phyloP scores from a whole-genome alignment of 2,113 vertebrate genomes.

The Scolopax mira region DNA sequence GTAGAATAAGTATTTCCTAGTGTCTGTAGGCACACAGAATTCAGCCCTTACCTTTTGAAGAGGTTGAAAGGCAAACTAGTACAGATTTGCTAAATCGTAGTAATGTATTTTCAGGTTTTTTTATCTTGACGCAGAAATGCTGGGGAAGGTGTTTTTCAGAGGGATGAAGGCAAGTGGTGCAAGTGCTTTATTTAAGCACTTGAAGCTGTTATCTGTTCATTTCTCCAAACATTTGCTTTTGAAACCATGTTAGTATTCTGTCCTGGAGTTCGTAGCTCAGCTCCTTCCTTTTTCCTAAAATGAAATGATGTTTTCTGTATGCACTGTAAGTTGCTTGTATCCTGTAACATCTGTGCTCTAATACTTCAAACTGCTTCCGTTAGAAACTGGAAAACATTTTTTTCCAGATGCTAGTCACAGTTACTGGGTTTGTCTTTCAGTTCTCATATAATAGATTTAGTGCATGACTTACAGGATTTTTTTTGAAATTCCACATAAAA shows the following conservation, averaged over 20 bases:
- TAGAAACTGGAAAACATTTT: neutral
- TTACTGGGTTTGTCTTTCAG: neutral
- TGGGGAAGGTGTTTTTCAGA: neutral
- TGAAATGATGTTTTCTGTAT: neutral
- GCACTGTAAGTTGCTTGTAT: neutral
- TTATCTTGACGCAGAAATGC: neutral
- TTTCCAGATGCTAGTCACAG: constrained; percentile 6
- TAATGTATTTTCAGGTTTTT: neutral
- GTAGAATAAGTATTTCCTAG: neutral
- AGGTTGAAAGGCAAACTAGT: neutral
- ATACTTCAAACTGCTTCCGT: neutral
- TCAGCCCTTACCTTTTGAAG: neutral
- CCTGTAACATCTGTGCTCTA: neutral
- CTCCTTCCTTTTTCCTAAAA: neutral
- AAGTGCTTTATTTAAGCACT: neutral
- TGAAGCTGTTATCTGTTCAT: neutral
- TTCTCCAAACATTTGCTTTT: neutral
- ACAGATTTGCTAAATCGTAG: neutral
- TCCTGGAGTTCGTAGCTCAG: neutral
- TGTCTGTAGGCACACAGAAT: neutral
- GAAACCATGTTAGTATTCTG: neutral
- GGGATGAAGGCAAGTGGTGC: neutral
- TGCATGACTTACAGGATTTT: neutral
- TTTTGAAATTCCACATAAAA: neutral
- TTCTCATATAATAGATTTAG: neutral